Percentiles rank a stretch among this genome's conserved stretches.
Evolutionary conservation across 2,797 vertebrate genomes (phyloP).

Genomic region (Falco peregrinus): DNA sequence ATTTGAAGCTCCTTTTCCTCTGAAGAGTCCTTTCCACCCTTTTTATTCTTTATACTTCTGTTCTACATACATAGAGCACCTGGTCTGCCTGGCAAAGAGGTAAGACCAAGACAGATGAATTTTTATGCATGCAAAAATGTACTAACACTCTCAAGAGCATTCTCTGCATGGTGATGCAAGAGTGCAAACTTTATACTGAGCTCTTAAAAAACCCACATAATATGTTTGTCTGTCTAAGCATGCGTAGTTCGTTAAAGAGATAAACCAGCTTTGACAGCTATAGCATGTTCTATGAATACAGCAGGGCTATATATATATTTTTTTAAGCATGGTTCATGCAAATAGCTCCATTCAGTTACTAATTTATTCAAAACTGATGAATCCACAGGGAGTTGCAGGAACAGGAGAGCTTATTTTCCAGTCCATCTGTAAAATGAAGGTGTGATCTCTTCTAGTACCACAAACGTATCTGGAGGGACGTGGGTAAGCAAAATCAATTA

Average conservation of each 20-base stretch:
- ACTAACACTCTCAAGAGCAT: neutral
- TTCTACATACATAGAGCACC: neutral
- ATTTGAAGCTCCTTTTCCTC: neutral
- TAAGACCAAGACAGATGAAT: neutral
- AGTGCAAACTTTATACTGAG: neutral
- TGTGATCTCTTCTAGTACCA: neutral
- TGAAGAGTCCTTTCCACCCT: neutral
- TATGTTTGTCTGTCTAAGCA: neutral
- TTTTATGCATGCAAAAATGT: neutral
- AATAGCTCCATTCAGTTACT: constrained; percentile 5
- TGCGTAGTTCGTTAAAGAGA: neutral
- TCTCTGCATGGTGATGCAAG: neutral
- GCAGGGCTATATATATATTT: neutral
- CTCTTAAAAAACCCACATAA: neutral
- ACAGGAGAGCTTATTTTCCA: constrained; percentile 37
- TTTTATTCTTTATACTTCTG: neutral
- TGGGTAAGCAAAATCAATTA: constrained; percentile 19
- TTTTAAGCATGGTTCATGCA: neutral
- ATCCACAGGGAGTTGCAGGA: neutral
- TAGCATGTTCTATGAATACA: neutral
- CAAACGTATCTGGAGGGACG: constrained; percentile 8
- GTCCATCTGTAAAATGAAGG: constrained; percentile 9
- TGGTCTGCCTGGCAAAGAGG: neutral
- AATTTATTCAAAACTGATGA: constrained; percentile 54
- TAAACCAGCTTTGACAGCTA: neutral